phyloP scores from a whole-genome alignment of 2,113 vertebrate species.

The Tenrec ecaudatus region DNA sequence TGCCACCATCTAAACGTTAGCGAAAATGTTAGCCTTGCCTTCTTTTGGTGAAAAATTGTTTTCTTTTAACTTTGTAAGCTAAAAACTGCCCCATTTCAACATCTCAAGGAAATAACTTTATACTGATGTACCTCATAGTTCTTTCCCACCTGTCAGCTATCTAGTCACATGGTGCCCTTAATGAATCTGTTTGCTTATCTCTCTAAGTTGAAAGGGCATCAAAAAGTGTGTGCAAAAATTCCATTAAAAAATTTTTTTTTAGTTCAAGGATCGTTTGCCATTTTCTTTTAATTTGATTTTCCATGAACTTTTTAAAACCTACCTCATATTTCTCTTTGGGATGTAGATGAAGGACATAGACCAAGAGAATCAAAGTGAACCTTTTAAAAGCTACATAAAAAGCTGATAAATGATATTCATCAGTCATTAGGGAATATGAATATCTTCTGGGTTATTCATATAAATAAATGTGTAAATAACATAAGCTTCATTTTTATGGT shows the following conservation, averaged over 20 bases:
- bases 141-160: background rate
- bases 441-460: background rate
- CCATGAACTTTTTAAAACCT: no score
- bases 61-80: slow-evolving; percentile 28
- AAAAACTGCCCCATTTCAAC: slow-evolving; percentile 34
- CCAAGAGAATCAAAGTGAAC: slow-evolving; percentile 15
- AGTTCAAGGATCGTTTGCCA: no score
- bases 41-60: slow-evolving; percentile 41
- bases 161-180: background rate
- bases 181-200: background rate
- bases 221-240: no score
- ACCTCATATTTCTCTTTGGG: background rate
- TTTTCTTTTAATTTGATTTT: no score
- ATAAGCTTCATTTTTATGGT: background rate
- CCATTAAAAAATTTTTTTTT: no score
- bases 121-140: slow-evolving; percentile 4
- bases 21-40: slow-evolving; percentile 46
- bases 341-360: background rate
- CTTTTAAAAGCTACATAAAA: slow-evolving; percentile 13
- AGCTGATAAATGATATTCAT: slow-evolving; percentile 2
- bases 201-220: no score
- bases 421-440: background rate
- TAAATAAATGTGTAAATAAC: background rate
- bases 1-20: slow-evolving; percentile 47
- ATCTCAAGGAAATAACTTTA: background rate